phyloP scores from a whole-genome alignment of 2,113 vertebrate genomes.

The Xerus inauris region DNA sequence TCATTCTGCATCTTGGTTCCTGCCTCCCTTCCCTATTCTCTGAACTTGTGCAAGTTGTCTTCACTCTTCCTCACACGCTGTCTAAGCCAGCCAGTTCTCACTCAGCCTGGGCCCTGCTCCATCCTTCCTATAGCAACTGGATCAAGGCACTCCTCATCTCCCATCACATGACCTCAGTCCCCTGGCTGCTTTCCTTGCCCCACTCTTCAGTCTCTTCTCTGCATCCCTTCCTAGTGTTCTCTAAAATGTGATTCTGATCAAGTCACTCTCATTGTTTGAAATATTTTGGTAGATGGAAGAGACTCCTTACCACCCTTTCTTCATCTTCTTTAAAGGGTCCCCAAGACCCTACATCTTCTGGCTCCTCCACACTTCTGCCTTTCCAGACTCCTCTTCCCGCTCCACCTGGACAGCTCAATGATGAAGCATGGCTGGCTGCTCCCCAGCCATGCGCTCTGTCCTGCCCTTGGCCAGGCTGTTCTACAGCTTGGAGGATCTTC shows the following conservation, averaged over 20 bases:
- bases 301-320: neutral
- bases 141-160: neutral
- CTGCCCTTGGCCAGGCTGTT: neutral
- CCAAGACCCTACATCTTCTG: neutral
- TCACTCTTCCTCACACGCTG: too few species aligned
- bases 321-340: neutral
- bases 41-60: neutral
- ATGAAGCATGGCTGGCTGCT: neutral
- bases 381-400: neutral
- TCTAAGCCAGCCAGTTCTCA: neutral
- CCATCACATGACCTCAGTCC: fast-evolving
- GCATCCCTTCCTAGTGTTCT: neutral
- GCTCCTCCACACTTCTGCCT: neutral
- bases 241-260: neutral
- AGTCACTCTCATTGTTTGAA: neutral
- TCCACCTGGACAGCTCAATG: fast-evolving
- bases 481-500: neutral
- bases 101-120: neutral
- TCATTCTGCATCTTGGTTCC: neutral
- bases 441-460: too few species aligned
- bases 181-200: neutral
- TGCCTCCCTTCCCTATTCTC: neutral
- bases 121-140: neutral
- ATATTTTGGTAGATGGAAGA: neutral
- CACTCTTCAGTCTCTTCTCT: neutral